These are phyloP conservation scores for Cephalopholis sonnerati DNA, from an alignment of 2,113 vertebrate species.

Conservation along the genomic window DNA sequence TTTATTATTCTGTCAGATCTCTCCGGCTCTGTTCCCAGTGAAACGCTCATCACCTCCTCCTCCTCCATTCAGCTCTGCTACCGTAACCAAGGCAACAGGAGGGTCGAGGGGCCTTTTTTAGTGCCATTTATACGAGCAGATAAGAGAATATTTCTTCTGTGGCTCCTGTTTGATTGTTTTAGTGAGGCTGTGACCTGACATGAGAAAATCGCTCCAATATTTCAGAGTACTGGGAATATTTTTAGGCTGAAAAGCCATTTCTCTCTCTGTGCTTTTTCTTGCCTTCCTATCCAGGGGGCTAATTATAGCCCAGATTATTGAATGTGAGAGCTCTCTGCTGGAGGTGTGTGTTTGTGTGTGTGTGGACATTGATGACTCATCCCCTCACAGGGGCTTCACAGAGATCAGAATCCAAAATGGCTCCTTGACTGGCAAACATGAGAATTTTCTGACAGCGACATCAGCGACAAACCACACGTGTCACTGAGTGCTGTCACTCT, in stretches of 20 bases:
- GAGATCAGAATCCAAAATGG: conserved; percentile 32
- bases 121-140: not conserved
- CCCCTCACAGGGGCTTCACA: conserved; percentile 2
- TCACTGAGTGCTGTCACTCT: not conserved
- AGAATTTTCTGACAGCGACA: conserved; percentile 1
- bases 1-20: conserved; percentile 75
- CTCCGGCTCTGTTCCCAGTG: conserved; percentile 39
- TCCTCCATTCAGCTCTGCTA: conserved; percentile 39
- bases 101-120: conserved; percentile 21
- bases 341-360: conserved; percentile 36
- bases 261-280: conserved; percentile 7
- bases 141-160: not conserved
- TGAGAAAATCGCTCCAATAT: not conserved
- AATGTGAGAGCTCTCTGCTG: conserved; percentile 25
- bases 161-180: conserved; percentile 16
- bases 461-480: conserved; percentile 28
- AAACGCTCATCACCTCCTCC: conserved; percentile 49
- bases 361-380: conserved; percentile 49
- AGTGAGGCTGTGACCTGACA: not conserved
- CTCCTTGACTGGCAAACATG: conserved; percentile 12
- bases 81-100: conserved; percentile 77
- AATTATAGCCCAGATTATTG: conserved; percentile 59
- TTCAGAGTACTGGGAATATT: conserved; percentile 12
- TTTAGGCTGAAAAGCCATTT: conserved; percentile 18
- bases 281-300: conserved; percentile 46